Percentiles rank a stretch among this genome's conserved stretches.
Conservation (phyloP, 2,113 vertebrate genomes). For the Rhipidura dahli region DNA sequence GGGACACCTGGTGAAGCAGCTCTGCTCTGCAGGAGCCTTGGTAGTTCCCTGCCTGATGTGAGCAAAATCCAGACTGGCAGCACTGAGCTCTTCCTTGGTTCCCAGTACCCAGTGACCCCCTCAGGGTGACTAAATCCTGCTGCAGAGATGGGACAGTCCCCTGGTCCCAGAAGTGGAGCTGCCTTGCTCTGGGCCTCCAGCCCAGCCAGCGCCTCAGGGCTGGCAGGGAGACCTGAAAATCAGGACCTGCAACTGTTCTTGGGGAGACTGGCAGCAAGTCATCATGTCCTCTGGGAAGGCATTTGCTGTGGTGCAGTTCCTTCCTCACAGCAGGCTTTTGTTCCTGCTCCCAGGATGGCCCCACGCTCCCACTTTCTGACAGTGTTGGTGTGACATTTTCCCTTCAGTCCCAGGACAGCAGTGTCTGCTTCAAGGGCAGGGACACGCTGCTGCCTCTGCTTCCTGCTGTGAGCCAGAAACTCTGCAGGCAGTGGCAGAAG, state of each 20-base stretch:
- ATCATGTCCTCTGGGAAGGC: neutral
- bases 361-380: rapidly evolving
- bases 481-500: neutral
- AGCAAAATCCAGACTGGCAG: neutral
- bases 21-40: neutral
- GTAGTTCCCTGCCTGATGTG: neutral
- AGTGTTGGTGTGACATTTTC: neutral
- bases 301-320: neutral
- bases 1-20: neutral
- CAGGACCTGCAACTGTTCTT: neutral
- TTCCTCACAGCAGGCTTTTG: neutral
- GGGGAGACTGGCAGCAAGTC: neutral
- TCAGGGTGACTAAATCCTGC: neutral
- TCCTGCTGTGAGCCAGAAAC: neutral
- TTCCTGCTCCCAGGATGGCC: neutral
- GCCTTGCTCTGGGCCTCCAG: neutral
- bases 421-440: neutral
- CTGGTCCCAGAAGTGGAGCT: neutral
- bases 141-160: neutral
- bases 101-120: rapidly evolving
- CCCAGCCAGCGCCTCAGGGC: neutral
- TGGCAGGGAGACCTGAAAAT: neutral
- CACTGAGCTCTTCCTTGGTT: neutral
- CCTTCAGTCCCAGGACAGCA: neutral
- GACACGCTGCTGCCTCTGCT: rapidly evolving